phyloP scores from a whole-genome alignment of 2,888 invertebrate genomes.

The Cephalotes varians region DNA sequence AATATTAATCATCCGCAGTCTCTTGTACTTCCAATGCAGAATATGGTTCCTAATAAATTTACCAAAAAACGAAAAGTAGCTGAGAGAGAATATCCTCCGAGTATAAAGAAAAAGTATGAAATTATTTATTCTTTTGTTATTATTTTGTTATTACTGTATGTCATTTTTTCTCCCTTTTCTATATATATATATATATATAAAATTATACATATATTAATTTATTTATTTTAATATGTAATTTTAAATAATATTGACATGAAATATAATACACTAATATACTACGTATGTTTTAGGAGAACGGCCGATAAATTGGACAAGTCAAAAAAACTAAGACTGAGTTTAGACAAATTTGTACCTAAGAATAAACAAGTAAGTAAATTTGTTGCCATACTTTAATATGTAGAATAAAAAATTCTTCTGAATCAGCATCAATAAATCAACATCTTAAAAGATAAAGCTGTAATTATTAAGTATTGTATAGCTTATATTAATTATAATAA shows the following conservation, averaged over 20 bases:
- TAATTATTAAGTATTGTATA: background rate
- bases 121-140: background rate
- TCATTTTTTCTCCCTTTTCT: background rate
- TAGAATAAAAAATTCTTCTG: background rate
- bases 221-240: background rate
- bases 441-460: background rate
- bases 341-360: constrained; percentile 81
- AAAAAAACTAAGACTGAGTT: constrained; percentile 82
- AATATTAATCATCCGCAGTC: constrained; percentile 67
- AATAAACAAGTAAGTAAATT: constrained; percentile 75
- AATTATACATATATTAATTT: too few relatives aligned
- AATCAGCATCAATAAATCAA: background rate
- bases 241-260: background rate
- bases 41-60: constrained; percentile 88
- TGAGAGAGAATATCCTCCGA: constrained; percentile 88
- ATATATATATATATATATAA: background rate
- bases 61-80: constrained; percentile 89
- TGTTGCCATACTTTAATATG: background rate
- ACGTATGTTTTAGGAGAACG: constrained; percentile 71
- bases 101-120: constrained; percentile 90
- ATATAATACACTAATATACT: constrained; percentile 19
- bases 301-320: constrained; percentile 80
- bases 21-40: constrained; percentile 72
- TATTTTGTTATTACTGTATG: background rate
- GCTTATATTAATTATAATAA: background rate